Percentiles rank a stretch among this genome's conserved stretches.
Conservation (phyloP, 2,113 vertebrate genomes). For the Thunnus thynnus region DNA sequence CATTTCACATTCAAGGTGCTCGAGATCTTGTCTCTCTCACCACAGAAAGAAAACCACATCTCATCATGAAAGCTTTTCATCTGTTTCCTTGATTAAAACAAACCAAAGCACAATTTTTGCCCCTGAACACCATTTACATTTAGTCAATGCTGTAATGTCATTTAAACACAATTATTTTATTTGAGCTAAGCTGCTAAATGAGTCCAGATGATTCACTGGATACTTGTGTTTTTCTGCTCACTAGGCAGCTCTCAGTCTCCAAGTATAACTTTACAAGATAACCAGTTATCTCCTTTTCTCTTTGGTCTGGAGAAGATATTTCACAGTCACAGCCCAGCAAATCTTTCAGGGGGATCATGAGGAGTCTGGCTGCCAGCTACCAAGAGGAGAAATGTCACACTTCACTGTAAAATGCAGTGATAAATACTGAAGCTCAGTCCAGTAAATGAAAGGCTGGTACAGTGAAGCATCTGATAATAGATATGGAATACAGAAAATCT, state of each 20-base stretch:
- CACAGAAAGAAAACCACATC: not conserved
- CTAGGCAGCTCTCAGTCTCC: not conserved
- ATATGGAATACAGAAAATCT: slow-evolving; percentile 13
- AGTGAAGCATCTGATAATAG: slow-evolving; percentile 3
- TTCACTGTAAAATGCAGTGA: slow-evolving; percentile 54
- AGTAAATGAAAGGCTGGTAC: slow-evolving; percentile 19
- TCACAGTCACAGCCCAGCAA: slow-evolving; percentile 25
- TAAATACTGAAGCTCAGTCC: slow-evolving; percentile 23
- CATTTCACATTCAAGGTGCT: too few species aligned
- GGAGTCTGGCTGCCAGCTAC: slow-evolving; percentile 24
- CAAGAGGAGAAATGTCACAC: slow-evolving; percentile 65
- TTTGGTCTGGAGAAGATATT: slow-evolving; percentile 24
- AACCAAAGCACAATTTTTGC: not conserved
- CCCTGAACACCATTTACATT: not conserved
- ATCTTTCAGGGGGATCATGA: not conserved
- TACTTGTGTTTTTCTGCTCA: not conserved
- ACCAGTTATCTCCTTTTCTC: slow-evolving; percentile 6
- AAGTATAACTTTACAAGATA: not conserved
- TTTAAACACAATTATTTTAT: too few species aligned
- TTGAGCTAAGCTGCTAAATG: too few species aligned
- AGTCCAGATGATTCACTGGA: not conserved
- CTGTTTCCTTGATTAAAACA: not conserved
- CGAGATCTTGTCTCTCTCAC: not conserved
- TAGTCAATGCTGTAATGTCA: too few species aligned
- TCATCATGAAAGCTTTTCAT: not conserved